These are phyloP conservation scores for Phodopus roborovskii DNA, from an alignment of 2,113 vertebrate species.

Conservation along the genomic window DNA sequence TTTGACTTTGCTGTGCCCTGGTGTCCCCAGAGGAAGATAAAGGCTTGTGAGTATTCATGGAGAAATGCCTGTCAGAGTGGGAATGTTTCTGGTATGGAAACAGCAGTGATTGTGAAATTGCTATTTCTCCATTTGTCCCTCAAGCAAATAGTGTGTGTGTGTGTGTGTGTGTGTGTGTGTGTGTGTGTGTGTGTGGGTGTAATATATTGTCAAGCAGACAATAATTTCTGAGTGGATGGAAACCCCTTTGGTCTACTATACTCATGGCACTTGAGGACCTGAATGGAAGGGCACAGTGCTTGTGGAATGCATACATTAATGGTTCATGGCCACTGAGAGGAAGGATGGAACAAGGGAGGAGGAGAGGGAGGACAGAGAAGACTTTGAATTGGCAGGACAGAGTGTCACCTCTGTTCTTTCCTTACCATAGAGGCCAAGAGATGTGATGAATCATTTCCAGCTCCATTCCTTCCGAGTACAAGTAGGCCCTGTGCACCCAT, in stretches of 20 bases:
- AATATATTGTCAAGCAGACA: neutral
- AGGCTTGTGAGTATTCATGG: neutral
- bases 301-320: neutral
- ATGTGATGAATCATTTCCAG: neutral
- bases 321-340: neutral
- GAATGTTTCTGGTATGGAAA: neutral
- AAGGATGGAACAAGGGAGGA: neutral
- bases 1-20: slow-evolving; percentile 12
- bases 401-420: neutral
- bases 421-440: neutral
- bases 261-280: no score
- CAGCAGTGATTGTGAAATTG: neutral
- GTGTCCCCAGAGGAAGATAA: neutral
- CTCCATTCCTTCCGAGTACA: neutral
- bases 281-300: neutral
- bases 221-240: neutral
- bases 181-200: neutral
- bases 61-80: neutral
- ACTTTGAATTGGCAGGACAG: neutral
- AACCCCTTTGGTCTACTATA: accelerated
- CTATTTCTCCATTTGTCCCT: neutral
- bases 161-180: neutral
- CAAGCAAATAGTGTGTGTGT: no score
- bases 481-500: neutral
- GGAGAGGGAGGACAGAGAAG: neutral